Conservation (phyloP, 2,797 vertebrate genomes). For the Notamacropus eugenii region DNA sequence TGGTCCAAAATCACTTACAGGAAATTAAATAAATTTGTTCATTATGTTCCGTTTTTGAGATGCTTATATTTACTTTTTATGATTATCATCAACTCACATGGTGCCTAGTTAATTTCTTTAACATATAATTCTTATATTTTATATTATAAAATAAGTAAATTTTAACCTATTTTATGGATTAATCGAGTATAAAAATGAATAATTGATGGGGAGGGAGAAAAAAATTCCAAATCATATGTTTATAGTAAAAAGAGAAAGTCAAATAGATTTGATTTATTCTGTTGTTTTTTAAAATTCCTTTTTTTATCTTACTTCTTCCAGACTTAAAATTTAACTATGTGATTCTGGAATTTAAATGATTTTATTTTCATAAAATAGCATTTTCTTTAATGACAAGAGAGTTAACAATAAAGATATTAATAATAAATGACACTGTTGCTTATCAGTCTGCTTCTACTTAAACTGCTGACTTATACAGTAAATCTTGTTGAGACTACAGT, state of each 20-base stretch:
- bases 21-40: background rate
- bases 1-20: background rate
- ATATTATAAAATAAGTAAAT: background rate
- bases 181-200: background rate
- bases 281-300: background rate
- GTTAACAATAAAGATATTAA: constrained; percentile 45
- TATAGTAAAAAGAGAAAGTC: background rate
- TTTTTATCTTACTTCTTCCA: background rate
- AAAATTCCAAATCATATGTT: background rate
- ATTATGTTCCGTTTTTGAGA: background rate
- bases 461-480: background rate
- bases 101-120: background rate
- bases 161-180: background rate
- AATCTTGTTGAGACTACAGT: background rate
- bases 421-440: constrained; percentile 9
- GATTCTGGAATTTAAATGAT: constrained; percentile 54
- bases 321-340: background rate
- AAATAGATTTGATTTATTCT: background rate
- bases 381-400: constrained; percentile 45
- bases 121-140: background rate
- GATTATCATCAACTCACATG: too few species aligned
- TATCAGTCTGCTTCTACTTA: background rate
- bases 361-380: constrained; percentile 34
- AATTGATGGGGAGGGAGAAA: background rate
- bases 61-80: background rate